Conservation (phyloP, 2,113 vertebrate species). For the Erpornis zantholeuca region DNA sequence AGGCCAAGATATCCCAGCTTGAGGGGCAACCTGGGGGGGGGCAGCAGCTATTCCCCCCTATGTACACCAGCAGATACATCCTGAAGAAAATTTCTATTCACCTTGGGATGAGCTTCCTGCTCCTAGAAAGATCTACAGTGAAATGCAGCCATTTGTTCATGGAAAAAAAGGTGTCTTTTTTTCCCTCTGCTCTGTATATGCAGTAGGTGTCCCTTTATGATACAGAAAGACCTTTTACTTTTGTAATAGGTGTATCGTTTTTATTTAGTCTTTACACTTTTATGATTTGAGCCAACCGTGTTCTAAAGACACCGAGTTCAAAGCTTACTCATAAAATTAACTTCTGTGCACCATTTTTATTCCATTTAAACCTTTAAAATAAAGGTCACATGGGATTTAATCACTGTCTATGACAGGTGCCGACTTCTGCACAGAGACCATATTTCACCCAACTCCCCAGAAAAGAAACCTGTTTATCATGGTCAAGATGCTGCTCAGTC, state of each 20-base stretch:
- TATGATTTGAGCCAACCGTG: neutral
- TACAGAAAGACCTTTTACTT: neutral
- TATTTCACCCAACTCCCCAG: neutral
- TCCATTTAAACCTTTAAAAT: neutral
- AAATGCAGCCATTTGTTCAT: neutral
- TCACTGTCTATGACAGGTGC: neutral
- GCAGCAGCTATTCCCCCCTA: neutral
- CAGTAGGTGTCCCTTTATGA: neutral
- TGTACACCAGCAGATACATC: neutral
- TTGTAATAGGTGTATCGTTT: neutral
- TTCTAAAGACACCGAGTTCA: neutral
- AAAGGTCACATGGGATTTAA: neutral
- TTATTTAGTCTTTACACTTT: neutral
- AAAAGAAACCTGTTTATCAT: constrained; percentile 3
- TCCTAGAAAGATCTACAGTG: neutral
- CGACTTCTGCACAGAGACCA: neutral
- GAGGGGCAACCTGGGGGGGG: neutral
- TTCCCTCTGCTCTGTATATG: neutral
- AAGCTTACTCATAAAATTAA: neutral
- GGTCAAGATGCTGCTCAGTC: constrained; percentile 24
- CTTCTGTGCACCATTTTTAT: neutral
- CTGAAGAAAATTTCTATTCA: neutral
- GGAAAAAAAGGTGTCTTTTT: neutral
- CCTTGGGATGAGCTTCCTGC: neutral
- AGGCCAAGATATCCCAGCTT: constrained; percentile 17